Evolutionary conservation across 2,888 invertebrate species (phyloP).

Genomic region (Chymomyza amoena): DNA sequence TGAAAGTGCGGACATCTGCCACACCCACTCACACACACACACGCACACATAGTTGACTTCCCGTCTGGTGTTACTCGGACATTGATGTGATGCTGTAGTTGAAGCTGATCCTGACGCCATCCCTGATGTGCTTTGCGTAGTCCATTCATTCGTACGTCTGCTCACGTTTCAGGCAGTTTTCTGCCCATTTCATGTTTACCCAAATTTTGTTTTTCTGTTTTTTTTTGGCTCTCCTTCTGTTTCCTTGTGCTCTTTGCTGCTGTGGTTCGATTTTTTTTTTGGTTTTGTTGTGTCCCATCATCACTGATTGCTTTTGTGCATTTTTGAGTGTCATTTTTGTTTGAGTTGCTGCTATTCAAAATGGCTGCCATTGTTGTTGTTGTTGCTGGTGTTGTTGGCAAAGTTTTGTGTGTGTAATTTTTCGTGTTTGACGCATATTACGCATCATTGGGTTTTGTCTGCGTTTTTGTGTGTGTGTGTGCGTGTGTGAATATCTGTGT

Average conservation of each 20-base stretch:
- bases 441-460: slow-evolving; percentile 30
- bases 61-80: not conserved
- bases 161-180: slow-evolving; percentile 2
- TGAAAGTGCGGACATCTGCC: not conserved
- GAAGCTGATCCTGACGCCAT: not conserved
- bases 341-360: not conserved
- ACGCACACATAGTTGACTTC: not conserved
- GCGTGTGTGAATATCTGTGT: not conserved
- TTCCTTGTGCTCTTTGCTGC: slow-evolving; percentile 23
- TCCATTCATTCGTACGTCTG: not conserved
- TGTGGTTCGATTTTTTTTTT: slow-evolving; percentile 5
- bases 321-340: slow-evolving; percentile 38
- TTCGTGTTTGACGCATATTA: slow-evolving; percentile 48
- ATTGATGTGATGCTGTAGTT: not conserved
- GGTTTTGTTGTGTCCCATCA: slow-evolving; percentile 6
- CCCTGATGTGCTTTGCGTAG: not conserved
- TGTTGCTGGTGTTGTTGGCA: slow-evolving; percentile 1
- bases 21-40: not conserved
- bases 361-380: slow-evolving; percentile 4
- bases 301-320: slow-evolving; percentile 48
- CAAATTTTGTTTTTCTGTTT: not conserved
- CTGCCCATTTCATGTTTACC: slow-evolving; percentile 4
- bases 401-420: slow-evolving; percentile 42
- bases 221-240: not conserved
- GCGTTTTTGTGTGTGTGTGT: not conserved